Evolutionary conservation across 2,888 invertebrate genomes (phyloP).

Genomic region (Caenorhabditis doughertyi): DNA sequence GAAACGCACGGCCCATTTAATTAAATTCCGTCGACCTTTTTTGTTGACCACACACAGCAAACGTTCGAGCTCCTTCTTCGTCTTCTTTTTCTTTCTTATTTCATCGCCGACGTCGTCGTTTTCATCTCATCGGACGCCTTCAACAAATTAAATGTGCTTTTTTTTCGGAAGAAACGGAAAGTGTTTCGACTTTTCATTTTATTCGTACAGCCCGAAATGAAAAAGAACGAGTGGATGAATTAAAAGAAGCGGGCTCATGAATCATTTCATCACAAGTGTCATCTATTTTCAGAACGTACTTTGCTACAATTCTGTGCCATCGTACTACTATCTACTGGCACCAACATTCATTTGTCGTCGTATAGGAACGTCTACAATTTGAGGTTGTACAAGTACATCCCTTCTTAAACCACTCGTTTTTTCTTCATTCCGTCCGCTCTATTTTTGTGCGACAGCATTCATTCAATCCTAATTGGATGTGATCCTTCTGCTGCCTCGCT

Average conservation of each 20-base stretch:
- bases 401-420: constrained; percentile 11
- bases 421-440: constrained; percentile 18
- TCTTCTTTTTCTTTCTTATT: constrained; percentile 10
- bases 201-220: constrained; percentile 42
- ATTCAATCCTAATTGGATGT: constrained; percentile 63
- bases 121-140: neutral
- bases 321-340: constrained; percentile 1
- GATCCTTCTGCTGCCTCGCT: constrained; percentile 55
- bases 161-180: constrained; percentile 30
- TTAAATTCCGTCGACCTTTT: constrained; percentile 57
- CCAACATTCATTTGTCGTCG: neutral
- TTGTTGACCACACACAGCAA: constrained; percentile 51
- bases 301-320: neutral
- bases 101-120: constrained; percentile 19
- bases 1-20: constrained; percentile 39
- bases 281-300: constrained; percentile 25
- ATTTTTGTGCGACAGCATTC: constrained; percentile 53
- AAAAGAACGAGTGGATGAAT: constrained; percentile 17
- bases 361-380: neutral
- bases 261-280: neutral
- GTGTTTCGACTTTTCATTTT: constrained; percentile 24
- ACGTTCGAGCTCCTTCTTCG: constrained; percentile 29
- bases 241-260: neutral
- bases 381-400: constrained; percentile 7
- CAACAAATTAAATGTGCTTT: constrained; percentile 31